Evolutionary conservation across 2,113 vertebrate species (phyloP).

Genomic region (Sigmodon hispidus): DNA sequence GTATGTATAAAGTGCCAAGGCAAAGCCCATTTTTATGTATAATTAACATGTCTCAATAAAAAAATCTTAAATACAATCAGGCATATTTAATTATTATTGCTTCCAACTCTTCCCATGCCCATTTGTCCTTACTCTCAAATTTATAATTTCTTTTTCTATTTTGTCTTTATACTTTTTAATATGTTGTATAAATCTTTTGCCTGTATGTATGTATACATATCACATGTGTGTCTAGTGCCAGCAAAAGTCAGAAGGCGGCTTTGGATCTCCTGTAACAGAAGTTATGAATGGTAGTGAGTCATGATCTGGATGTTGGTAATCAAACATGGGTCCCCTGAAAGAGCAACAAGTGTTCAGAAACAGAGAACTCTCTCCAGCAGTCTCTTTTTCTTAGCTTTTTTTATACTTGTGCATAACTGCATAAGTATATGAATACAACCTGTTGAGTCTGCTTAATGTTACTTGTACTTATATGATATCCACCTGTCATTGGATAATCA

Average conservation of each 20-base stretch:
- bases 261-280: not conserved
- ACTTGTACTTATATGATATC: not conserved
- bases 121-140: not conserved
- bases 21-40: not conserved
- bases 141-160: not conserved
- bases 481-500: not conserved
- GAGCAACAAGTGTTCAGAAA: not conserved
- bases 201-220: not conserved
- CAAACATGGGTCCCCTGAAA: not conserved
- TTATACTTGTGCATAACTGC: not conserved
- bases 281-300: not conserved
- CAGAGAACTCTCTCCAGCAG: not conserved
- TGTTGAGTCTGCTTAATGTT: not conserved
- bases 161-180: not conserved
- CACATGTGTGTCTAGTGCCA: not conserved
- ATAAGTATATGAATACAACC: not conserved
- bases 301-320: not conserved
- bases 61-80: not conserved
- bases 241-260: not conserved
- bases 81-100: not conserved
- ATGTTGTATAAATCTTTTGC: not conserved
- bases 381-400: not conserved
- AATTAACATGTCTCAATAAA: not conserved
- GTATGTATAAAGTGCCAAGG: not conserved
- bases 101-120: too few relatives aligned